Evolutionary conservation across 92 coral and sea anemone genomes (phyloP), one percentile per base, ranked within the genome.

Genomic region (Zoanthus solanderi): DNA sequence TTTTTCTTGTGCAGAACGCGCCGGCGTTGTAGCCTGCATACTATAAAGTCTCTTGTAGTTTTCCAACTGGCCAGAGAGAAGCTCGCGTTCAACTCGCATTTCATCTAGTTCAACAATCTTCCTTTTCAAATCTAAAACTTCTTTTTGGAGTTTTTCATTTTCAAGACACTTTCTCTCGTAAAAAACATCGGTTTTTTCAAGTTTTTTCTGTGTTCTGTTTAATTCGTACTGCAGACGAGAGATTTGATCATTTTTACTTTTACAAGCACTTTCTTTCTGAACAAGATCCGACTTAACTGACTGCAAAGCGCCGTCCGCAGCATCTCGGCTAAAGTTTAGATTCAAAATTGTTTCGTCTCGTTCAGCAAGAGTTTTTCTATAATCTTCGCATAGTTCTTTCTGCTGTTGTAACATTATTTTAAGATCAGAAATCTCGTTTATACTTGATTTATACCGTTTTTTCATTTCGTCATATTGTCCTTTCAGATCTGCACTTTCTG

Each of bases 371-470:
- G 85, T 66, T 47, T 32, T 65, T 28, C 85, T 23, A 81, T 81
- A 81, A 47, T 93, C 98, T n/a, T 93, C 97, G 45, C 92, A 87
- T 44, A 93, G 75, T 17, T 92, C 97, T 44, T 90, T 94, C 71
- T 95, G 98, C 47, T 89, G 91, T 17, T 95, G 96, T 56, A 90
- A 65, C 89, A 85, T 90, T 84, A 92, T 96, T 89, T 97, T 95
- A 52, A 97, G 76, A 61, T 88, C 90, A n/a, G 87, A 50, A 77
- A 93, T 84, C 72, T 97, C 98, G 65, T 93, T 95, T 53, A 91
- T 92, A 8, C 91, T 63, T 34, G 78, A 81, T 60, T 90, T 78
- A 83, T 90, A 67, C 86, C 93, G 87, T 68, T 93, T 42, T 71
- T 89, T 91, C 56, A 95, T 78, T 75, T 93, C 99, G 14, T 95